Evolutionary conservation across 1,140 invertebrate species (phyloP).

Genomic region (Megalonaias nervosa): DNA sequence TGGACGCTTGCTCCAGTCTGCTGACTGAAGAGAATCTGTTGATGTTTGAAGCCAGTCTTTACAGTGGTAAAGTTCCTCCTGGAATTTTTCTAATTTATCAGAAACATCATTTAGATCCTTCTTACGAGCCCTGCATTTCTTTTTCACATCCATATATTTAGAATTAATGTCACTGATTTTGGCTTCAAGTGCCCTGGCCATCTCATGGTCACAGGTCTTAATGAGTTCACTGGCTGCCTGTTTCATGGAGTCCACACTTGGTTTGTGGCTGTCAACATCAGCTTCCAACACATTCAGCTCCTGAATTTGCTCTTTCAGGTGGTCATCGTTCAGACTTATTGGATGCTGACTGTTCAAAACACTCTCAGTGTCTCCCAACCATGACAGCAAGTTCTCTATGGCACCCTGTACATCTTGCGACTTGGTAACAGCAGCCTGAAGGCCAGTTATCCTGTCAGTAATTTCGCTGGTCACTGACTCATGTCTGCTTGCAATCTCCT

Average conservation of each 20-base stretch:
- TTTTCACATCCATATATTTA: constrained; percentile 88
- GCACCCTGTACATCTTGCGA: constrained; percentile 96
- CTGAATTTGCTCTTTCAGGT: constrained; percentile 90
- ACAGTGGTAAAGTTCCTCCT: constrained; percentile 75
- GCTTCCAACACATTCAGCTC: constrained; percentile 85
- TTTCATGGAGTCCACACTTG: constrained; percentile 87
- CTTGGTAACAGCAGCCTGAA: constrained; percentile 87
- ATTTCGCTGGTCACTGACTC: constrained; percentile 76
- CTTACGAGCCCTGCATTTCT: constrained; percentile 83
- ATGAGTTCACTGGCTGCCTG: constrained; percentile 85
- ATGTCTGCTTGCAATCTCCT: constrained; percentile 84
- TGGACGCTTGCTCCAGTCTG: constrained; percentile 79
- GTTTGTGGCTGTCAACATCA: constrained; percentile 88
- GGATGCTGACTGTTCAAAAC: constrained; percentile 82
- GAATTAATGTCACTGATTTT: constrained; percentile 88
- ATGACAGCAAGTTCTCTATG: constrained; percentile 86
- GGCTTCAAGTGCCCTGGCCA: constrained; percentile 91
- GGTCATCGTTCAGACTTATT: constrained; percentile 89
- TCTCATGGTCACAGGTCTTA: constrained; percentile 84
- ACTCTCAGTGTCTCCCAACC: constrained; percentile 88
- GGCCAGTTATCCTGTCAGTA: constrained; percentile 49
- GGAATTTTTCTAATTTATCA: constrained; percentile 80
- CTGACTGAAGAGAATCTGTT: constrained; percentile 83
- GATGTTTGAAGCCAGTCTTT: constrained; percentile 74
- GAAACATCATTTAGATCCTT: constrained; percentile 88